Base-by-base conservation (phyloP, 2,797 vertebrate species). In the Cetoscarus ocellatus region DNA sequence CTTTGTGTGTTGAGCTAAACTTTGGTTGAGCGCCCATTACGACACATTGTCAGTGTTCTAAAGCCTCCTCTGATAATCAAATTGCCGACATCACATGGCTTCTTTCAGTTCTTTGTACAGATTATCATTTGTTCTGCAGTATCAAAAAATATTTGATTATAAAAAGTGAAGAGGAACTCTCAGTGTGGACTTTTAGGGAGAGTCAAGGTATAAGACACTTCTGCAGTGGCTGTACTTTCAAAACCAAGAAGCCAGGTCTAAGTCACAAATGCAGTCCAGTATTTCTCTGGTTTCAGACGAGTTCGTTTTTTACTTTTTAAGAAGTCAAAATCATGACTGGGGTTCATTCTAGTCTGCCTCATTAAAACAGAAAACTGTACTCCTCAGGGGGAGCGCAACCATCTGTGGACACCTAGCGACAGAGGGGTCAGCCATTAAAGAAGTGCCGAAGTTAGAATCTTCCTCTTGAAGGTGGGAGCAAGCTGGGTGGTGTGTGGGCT, bases 361-460 rank as follows among this genome's bases (percentile, higher is more conserved):
- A 80, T 84, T 71, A 74, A 73, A 38, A 57, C 66, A 76, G 18
- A 19, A 17, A 68, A 70, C 51, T 35, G 10, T 55, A 56, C 53
- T 59, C 49, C 47, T 69, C 56, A 55, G 12, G 52, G 27, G 61
- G 67, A 85, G 75, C 36, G 18, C 57, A 62, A 51, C 42, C 54
- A 50, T 44, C 60, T 59, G 61, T 50, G 61, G 51, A 55, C 35
- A 65, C 35, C 75, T 70, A 80, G 70, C 80, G 60, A 71, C 39
- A 52, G 60, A 71, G 44, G 49, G 40, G 47, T 76, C 54, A 38
- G 71, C 77, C 53, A 79, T 63, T 76, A 65, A 65, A 38, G 70
- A 67, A 63, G 49, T 57, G 45, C 14, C 67, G 61, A 73, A 80
- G 79, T 73, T 79, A 65, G 85, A 78, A 76, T 70, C 56, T 78